A percentile compares a stretch with the other conserved stretches of the same genome.
Evolutionary conservation across 2,888 invertebrate genomes (phyloP).

Genomic region (Pristionchus arcanus): DNA sequence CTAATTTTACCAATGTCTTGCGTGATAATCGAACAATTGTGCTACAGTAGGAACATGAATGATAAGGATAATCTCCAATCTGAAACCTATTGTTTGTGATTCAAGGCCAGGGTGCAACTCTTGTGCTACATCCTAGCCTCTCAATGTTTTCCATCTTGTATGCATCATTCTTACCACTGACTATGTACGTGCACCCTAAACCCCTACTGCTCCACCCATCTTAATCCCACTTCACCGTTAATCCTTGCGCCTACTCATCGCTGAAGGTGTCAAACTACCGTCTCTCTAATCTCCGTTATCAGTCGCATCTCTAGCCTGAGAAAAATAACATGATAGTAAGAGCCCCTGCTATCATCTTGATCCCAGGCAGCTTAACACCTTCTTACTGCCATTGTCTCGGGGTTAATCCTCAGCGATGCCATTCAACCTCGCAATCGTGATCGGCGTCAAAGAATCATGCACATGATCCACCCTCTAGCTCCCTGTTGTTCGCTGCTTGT

Average conservation of each 20-base stretch:
- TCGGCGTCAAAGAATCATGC: neutral
- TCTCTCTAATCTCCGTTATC: neutral
- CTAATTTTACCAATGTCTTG: too few species aligned
- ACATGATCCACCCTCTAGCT: neutral
- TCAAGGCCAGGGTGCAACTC: neutral
- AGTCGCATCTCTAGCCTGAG: neutral
- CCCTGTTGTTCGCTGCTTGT: too few species aligned
- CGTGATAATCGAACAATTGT: too few species aligned
- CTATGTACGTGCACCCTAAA: neutral
- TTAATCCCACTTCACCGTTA: neutral
- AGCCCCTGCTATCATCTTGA: neutral
- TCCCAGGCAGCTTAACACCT: neutral
- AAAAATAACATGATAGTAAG: neutral
- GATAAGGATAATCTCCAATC: too few species aligned
- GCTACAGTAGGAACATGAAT: too few species aligned
- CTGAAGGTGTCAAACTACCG: neutral
- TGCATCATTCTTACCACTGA: neutral
- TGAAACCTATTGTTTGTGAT: neutral
- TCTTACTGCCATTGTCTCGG: neutral
- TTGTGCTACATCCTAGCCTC: neutral
- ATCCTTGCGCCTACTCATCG: neutral
- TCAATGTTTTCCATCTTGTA: neutral
- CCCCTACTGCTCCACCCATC: neutral
- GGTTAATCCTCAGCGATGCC: neutral
- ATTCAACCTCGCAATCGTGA: neutral